phyloP scores from a whole-genome alignment of 2,113 vertebrate genomes.

The Talpa occidentalis region DNA sequence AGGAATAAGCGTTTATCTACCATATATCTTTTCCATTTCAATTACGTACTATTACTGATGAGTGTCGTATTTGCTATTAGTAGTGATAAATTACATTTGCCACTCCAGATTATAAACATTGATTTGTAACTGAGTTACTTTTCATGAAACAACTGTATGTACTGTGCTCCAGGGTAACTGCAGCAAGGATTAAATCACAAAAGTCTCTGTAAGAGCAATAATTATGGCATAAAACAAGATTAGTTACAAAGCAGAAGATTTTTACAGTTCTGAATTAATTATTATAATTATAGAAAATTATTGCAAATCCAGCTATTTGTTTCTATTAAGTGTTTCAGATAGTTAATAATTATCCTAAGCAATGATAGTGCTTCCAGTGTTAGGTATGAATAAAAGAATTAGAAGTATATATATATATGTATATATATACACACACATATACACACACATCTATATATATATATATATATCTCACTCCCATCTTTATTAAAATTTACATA shows the following conservation, averaged over 20 bases:
- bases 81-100: not conserved
- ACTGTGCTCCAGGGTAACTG: not conserved
- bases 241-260: conserved; percentile 1
- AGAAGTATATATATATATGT: not conserved
- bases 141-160: not conserved
- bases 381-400: not conserved
- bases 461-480: not conserved
- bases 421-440: not conserved
- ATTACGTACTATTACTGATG: not conserved
- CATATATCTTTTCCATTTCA: not conserved
- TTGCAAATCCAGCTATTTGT: conserved; percentile 9
- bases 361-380: not conserved
- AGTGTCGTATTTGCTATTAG: not conserved
- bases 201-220: conserved; percentile 26
- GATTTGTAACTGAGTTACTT: conserved; percentile 24
- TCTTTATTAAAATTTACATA: not conserved
- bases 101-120: not conserved
- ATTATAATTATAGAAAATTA: conserved; percentile 40
- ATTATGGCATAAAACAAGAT: conserved; percentile 27
- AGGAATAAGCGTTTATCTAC: not conserved
- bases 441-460: not conserved
- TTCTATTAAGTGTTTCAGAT: conserved; percentile 25
- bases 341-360: not conserved
- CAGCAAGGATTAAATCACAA: conserved; percentile 3
- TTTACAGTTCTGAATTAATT: conserved; percentile 23